Percentiles rank a stretch among this genome's conserved stretches.
phyloP scores from a whole-genome alignment of 2,888 invertebrate species.

The Oithona nana region DNA sequence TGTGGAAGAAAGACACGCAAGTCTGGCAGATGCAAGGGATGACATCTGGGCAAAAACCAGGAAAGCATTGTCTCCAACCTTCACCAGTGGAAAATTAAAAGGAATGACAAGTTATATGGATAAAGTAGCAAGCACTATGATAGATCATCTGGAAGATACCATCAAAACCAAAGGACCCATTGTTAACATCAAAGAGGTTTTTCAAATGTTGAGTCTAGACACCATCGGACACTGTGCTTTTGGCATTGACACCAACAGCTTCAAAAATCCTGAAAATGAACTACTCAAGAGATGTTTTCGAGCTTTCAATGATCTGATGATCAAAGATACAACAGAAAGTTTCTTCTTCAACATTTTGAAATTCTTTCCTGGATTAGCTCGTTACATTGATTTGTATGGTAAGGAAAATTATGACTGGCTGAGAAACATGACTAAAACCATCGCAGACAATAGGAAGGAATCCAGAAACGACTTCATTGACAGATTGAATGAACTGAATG shows the following conservation, averaged over 20 bases:
- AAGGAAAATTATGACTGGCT: neutral
- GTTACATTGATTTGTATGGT: neutral
- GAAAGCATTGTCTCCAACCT: neutral
- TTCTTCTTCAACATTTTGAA: neutral
- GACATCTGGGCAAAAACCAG: neutral
- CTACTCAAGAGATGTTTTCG: neutral
- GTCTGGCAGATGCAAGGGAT: neutral
- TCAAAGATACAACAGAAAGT: neutral
- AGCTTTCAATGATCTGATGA: neutral
- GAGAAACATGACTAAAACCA: neutral
- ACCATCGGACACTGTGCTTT: neutral
- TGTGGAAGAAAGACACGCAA: neutral
- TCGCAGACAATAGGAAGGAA: neutral
- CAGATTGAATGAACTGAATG: neutral
- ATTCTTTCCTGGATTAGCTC: neutral
- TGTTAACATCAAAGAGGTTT: neutral
- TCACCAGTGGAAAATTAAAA: constrained; percentile 5
- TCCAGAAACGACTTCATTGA: neutral
- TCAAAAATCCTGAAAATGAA: neutral
- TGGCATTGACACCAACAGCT: neutral
- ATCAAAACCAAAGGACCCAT: neutral
- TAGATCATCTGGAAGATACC: neutral
- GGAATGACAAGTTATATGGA: neutral
- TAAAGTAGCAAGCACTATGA: neutral
- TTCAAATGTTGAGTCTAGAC: neutral